phyloP scores from a whole-genome alignment of 2,888 invertebrate genomes.

The Oligia fasciuncula region DNA sequence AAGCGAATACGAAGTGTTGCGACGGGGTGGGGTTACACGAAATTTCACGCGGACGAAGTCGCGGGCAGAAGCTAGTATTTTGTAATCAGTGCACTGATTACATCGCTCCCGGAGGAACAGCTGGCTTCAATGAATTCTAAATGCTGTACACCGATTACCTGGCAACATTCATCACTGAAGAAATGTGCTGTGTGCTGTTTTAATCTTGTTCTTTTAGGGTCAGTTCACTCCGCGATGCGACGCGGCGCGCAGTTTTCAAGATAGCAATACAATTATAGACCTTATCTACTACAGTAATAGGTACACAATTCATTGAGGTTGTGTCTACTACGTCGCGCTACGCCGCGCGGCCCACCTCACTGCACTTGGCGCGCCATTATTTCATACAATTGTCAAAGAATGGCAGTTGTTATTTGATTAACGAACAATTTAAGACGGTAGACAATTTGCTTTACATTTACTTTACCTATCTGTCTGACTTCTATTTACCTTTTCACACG shows the following conservation, averaged over 20 bases:
- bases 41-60: no score
- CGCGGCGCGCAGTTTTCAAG: no score
- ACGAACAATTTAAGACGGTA: background rate
- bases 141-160: constrained; percentile 68
- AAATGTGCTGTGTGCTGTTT: constrained; percentile 38
- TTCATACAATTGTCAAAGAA: background rate
- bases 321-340: no score
- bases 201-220: background rate
- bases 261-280: no score
- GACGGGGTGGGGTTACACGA: no score
- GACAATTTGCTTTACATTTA: background rate
- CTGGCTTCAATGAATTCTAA: constrained; percentile 72
- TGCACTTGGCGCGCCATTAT: background rate
- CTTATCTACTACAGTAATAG: no score
- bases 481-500: background rate
- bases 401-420: background rate
- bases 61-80: no score
- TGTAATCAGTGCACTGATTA: constrained; percentile 57
- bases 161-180: constrained; percentile 50
- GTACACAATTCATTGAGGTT: no score
- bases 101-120: constrained; percentile 51
- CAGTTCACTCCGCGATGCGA: no score
- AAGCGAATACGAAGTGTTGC: no score
- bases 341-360: no score
- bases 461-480: background rate